Percentiles rank a stretch among this genome's conserved stretches.
phyloP scores from a whole-genome alignment of 1,140 invertebrate genomes.

The Drosophila albomicans region DNA sequence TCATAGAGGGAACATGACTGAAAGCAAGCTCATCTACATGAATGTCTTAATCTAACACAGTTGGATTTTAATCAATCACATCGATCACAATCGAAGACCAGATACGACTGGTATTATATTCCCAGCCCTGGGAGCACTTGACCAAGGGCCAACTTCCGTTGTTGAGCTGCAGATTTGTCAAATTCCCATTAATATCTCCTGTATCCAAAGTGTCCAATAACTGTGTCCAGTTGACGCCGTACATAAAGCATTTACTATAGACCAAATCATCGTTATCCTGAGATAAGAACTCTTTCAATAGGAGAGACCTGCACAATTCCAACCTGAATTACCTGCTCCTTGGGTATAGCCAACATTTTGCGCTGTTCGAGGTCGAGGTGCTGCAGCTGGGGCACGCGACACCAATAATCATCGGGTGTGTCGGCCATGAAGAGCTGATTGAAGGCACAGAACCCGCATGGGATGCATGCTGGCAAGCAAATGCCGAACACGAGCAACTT shows the following conservation, averaged over 20 bases:
- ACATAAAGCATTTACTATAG: conserved; percentile 88
- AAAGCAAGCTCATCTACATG: conserved; percentile 59
- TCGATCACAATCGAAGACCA: conserved; percentile 92
- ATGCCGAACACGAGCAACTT: conserved; percentile 94
- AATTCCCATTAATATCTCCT: conserved; percentile 50
- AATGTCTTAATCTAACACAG: conserved; percentile 10
- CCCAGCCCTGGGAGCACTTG: conserved; percentile 91
- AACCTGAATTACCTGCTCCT: conserved; percentile 74
- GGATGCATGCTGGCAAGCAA: conserved; percentile 94
- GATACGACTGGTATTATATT: conserved; percentile 90
- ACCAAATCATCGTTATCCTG: conserved; percentile 85
- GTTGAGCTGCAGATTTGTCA: conserved; percentile 85
- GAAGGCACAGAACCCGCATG: conserved; percentile 95
- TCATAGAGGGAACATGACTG: conserved; percentile 31
- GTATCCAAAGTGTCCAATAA: conserved; percentile 81
- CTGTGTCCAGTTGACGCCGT: conserved; percentile 90
- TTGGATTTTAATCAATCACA: conserved; percentile 85
- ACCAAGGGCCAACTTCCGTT: conserved; percentile 87
- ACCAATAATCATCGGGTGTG: conserved; percentile 91
- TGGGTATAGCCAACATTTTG: conserved; percentile 89
- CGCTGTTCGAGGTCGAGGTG: conserved; percentile 87
- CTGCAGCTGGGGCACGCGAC: conserved; percentile 89
- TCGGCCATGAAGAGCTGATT: conserved; percentile 96
- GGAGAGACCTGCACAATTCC: background rate
- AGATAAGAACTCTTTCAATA: background rate